Base-by-base conservation (phyloP, 2,113 vertebrate genomes). In the Cynoglossus semilaevis region DNA sequence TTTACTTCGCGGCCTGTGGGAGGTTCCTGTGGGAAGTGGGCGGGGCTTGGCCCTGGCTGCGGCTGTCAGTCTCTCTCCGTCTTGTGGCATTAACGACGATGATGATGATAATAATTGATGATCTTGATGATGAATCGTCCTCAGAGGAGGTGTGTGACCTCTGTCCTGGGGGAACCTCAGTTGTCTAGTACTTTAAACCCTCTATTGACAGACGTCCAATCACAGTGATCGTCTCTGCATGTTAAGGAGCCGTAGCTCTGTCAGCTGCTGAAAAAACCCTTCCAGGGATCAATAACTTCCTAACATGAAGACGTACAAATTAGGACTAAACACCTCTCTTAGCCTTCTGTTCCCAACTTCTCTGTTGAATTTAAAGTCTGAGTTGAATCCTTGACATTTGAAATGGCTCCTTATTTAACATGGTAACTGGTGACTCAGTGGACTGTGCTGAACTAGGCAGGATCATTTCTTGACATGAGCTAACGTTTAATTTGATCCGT, bases 121-220 rank as follows among this genome's bases (percentile, higher is more conserved):
- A 29, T 29, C 22, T 6, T 6, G 22, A 29, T 29, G 22, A 29
- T 29, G 22, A 29, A 6, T 14, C 10, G 62, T 71, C 71, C 73
- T 70, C 62, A 38, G 6, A 6, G 48, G 64, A 72, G 76, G 73
- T 60, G 56, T 70, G 59, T 63, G 74, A 76, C 72, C 65, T 58
- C 73, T 51, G 77, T 72, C 79, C 59, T 45, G 50, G 3, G 47
- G 50, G 17, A 29, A 29, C 22, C 22, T 29, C 58, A 13, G 41
- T 58, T 19, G 46, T 44, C 53, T 71, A 66, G 72, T 70, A 67
- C 51, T 35, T 76, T 84, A 85, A 85, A 78, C 83, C 77, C 67
- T 72, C 13, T 82, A 82, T 86, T 80, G 84, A 88, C 80, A 77
- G 74, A 77, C 76, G 72, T 74, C 77, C 81, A 79, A 79, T 84